Percentiles rank a stretch among this genome's conserved stretches.
Conservation (phyloP, 2,888 invertebrate genomes). For the Andrena bucephala region DNA sequence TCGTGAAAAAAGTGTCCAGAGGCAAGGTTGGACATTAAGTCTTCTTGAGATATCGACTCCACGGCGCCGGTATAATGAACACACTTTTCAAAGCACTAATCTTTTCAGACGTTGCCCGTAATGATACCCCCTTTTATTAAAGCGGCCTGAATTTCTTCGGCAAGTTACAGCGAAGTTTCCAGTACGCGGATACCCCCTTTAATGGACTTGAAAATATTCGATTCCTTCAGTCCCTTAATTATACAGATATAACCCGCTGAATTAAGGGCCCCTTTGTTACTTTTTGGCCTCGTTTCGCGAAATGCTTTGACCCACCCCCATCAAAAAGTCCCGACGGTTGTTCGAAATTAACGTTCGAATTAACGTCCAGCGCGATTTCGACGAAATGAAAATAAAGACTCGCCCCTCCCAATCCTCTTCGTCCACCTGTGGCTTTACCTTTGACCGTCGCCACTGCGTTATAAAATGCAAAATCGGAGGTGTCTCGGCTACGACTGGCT, state of each 20-base stretch:
- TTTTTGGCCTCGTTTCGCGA: neutral
- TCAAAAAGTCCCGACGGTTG: neutral
- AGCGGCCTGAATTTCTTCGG: conserved; percentile 42
- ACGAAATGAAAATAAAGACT: conserved; percentile 41
- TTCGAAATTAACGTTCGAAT: conserved; percentile 32
- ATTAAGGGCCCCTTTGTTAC: conserved; percentile 9
- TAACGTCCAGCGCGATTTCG: conserved; percentile 24
- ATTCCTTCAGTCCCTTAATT: conserved; percentile 43
- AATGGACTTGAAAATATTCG: conserved; percentile 53
- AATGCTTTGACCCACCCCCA: neutral
- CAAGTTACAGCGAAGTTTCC: conserved; percentile 30
- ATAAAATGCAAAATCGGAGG: conserved; percentile 42
- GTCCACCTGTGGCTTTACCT: conserved; percentile 63
- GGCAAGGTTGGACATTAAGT: conserved; percentile 26
- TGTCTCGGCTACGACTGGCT: conserved; percentile 4
- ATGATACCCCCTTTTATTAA: conserved; percentile 48
- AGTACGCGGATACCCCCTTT: neutral
- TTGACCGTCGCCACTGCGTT: conserved; percentile 27
- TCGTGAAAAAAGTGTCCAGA: conserved; percentile 16
- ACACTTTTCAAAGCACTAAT: conserved; percentile 51
- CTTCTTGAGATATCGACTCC: conserved; percentile 45
- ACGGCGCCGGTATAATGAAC: conserved; percentile 42
- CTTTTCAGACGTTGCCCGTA: conserved; percentile 24
- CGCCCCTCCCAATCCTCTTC: conserved; percentile 7
- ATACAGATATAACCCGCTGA: conserved; percentile 40